Conservation (phyloP, 2,797 vertebrate genomes). For the Hydrocynus forskahlii region DNA sequence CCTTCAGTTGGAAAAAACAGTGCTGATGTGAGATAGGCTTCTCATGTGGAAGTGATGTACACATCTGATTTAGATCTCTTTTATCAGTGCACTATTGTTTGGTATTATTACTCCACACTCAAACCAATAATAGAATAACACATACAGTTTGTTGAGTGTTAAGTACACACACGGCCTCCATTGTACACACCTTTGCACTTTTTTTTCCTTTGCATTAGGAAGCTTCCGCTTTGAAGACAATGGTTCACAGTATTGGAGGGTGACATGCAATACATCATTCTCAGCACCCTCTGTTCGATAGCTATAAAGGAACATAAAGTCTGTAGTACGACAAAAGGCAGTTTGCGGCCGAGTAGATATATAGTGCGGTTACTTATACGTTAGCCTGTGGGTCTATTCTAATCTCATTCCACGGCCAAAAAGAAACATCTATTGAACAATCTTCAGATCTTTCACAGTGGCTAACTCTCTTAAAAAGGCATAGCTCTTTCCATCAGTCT, state of each 20-base stretch:
- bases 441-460: slow-evolving; percentile 2
- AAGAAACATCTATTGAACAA: slow-evolving; percentile 12
- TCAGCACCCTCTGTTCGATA: not conserved
- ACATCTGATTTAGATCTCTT: not conserved
- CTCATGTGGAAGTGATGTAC: too few species aligned
- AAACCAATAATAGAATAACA: not conserved
- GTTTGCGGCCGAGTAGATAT: slow-evolving; percentile 4
- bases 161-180: not conserved
- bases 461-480: not conserved
- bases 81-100: not conserved
- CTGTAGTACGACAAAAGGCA: slow-evolving; percentile 5
- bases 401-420: slow-evolving; percentile 22
- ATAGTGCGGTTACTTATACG: slow-evolving; percentile 5
- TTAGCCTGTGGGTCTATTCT: slow-evolving; percentile 9
- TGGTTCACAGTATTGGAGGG: not conserved
- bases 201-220: not conserved
- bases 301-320: slow-evolving; percentile 1
- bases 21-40: too few species aligned
- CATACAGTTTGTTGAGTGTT: not conserved
- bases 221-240: not conserved
- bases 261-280: slow-evolving; percentile 13
- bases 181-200: not conserved
- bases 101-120: not conserved
- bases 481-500: not conserved
- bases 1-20: too few species aligned